phyloP scores from a whole-genome alignment of 2,113 vertebrate species.

The human region DNA sequence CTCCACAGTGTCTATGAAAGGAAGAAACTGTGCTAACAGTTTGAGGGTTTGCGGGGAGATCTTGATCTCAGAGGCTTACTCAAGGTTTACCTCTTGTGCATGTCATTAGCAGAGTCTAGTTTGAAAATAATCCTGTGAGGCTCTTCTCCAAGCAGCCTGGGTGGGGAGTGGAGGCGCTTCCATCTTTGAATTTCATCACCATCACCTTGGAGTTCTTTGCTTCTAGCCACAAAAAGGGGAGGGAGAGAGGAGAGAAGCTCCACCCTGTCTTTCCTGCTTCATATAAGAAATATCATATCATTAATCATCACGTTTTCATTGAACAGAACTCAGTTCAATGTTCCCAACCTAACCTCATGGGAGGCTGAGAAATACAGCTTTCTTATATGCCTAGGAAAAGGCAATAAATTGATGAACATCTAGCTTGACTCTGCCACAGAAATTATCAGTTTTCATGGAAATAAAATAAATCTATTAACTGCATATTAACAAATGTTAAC shows the following conservation, averaged over 20 bases:
- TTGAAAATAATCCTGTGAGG: not conserved
- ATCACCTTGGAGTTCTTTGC: not conserved
- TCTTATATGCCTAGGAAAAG: not conserved
- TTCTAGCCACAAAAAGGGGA: not conserved
- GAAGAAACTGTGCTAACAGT: not conserved
- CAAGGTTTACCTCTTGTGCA: not conserved
- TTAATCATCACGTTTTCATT: not conserved
- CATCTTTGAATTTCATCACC: not conserved
- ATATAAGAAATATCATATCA: not conserved
- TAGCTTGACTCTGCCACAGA: conserved; percentile 2
- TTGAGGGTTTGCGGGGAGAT: not conserved
- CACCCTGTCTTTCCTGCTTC: not conserved
- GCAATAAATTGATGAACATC: not conserved
- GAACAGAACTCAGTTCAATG: not conserved
- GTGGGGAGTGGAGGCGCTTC: not conserved
- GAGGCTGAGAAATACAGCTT: not conserved
- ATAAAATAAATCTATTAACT: not conserved
- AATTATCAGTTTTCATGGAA: not conserved
- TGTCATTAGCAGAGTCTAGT: not conserved
- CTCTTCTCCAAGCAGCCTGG: not conserved
- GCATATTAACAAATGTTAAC: not conserved
- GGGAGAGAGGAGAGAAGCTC: not conserved
- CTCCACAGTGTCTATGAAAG: not conserved
- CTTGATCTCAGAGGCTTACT: not conserved
- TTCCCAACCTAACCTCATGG: not conserved